Percentiles rank a stretch among this genome's conserved stretches.
phyloP scores from a whole-genome alignment of 1,140 invertebrate species.

The Trachymyrmex cornetzi region DNA sequence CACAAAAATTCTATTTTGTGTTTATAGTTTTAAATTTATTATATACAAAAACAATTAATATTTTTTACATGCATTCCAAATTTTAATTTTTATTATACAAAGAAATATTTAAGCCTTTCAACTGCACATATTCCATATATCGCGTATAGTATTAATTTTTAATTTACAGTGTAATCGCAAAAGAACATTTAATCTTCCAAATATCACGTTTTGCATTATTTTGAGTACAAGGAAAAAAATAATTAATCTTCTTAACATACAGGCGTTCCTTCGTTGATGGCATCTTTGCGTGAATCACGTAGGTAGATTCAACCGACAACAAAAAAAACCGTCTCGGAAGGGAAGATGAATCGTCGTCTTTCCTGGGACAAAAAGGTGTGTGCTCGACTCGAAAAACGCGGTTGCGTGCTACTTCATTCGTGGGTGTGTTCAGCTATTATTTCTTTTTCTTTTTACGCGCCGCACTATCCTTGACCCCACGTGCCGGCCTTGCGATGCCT shows the following conservation, averaged over 20 bases:
- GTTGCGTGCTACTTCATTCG: slow-evolving; percentile 40
- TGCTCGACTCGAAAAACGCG: slow-evolving; percentile 28
- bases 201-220: background rate
- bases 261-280: slow-evolving; percentile 15
- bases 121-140: background rate
- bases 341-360: slow-evolving; percentile 43
- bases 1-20: background rate
- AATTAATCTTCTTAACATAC: slow-evolving; percentile 16
- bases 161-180: background rate
- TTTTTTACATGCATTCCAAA: background rate
- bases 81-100: slow-evolving; percentile 5
- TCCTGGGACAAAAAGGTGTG: slow-evolving; percentile 2
- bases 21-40: background rate
- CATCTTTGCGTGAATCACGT: slow-evolving; percentile 42
- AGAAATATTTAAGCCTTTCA: background rate
- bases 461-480: slow-evolving; percentile 46
- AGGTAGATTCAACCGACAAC: slow-evolving; percentile 3
- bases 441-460: background rate
- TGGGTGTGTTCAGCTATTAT: slow-evolving; percentile 49
- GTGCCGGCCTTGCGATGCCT: slow-evolving; percentile 29
- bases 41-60: background rate
- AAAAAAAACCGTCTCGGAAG: background rate
- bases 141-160: background rate
- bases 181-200: background rate
- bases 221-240: background rate